Evolutionary conservation across 2,888 invertebrate species (phyloP).

Genomic region (Watsonalla cultraria): DNA sequence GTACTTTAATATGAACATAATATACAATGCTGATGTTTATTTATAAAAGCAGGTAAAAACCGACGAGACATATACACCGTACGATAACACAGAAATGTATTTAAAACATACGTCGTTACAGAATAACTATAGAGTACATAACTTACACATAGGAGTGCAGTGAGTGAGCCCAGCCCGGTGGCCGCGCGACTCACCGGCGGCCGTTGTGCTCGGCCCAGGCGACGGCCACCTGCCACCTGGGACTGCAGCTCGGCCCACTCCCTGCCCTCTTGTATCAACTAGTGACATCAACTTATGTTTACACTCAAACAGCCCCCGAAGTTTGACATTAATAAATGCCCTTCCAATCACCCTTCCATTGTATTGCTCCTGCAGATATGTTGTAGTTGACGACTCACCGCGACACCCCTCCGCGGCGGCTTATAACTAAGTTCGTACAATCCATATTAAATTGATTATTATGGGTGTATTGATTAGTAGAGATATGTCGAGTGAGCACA

Average conservation of each 20-base stretch:
- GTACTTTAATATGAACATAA: constrained; percentile 76
- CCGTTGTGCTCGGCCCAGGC: too few species aligned
- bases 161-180: too few species aligned
- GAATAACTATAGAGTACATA: constrained; percentile 22
- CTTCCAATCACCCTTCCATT: neutral
- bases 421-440: too few species aligned
- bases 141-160: neutral
- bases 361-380: constrained; percentile 18
- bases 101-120: constrained; percentile 39
- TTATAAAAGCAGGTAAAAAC: constrained; percentile 76
- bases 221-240: too few species aligned
- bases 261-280: too few species aligned
- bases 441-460: too few species aligned
- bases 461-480: too few species aligned
- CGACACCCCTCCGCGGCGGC: neutral
- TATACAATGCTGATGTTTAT: constrained; percentile 74
- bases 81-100: constrained; percentile 54
- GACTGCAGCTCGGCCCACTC: too few species aligned
- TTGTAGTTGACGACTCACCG: constrained; percentile 6
- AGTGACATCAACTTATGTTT: too few species aligned
- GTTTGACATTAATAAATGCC: neutral
- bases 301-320: too few species aligned
- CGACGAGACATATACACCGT: constrained; percentile 65
- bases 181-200: too few species aligned
- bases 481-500: too few species aligned